These are phyloP conservation scores for Nothocercus julius DNA, from an alignment of 2,113 vertebrate species.

Conservation along the genomic window DNA sequence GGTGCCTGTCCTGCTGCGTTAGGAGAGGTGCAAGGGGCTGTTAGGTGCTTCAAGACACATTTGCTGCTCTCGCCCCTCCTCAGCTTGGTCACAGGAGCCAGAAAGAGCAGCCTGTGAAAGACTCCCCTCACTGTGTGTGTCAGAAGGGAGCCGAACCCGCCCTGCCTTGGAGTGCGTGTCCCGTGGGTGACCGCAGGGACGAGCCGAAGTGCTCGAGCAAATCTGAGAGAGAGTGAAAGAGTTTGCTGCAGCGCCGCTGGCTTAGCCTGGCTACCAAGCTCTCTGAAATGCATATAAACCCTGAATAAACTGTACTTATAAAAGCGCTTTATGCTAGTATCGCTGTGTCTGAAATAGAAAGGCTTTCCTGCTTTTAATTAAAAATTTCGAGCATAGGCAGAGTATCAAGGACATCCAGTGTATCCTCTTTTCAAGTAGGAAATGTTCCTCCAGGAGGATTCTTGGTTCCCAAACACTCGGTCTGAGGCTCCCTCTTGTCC, in stretches of 20 bases:
- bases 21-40: not conserved
- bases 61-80: not conserved
- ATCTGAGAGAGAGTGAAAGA: not conserved
- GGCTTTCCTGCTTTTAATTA: constrained; percentile 6
- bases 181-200: not conserved
- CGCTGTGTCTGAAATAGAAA: not conserved
- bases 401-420: not conserved
- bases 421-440: not conserved
- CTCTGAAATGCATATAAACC: not conserved
- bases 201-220: not conserved
- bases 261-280: not conserved
- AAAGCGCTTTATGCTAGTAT: not conserved
- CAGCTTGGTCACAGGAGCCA: not conserved
- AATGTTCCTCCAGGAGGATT: not conserved
- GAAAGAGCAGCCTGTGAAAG: not conserved
- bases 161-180: not conserved
- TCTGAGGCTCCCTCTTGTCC: not conserved
- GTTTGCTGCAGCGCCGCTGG: not conserved
- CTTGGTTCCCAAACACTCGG: not conserved
- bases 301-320: not conserved
- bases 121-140: not conserved
- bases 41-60: accelerated
- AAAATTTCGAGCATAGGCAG: not conserved
- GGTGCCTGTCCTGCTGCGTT: not conserved
- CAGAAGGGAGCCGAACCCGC: not conserved